Conservation (phyloP, 2,888 invertebrate species). For the Callosobruchus maculatus region DNA sequence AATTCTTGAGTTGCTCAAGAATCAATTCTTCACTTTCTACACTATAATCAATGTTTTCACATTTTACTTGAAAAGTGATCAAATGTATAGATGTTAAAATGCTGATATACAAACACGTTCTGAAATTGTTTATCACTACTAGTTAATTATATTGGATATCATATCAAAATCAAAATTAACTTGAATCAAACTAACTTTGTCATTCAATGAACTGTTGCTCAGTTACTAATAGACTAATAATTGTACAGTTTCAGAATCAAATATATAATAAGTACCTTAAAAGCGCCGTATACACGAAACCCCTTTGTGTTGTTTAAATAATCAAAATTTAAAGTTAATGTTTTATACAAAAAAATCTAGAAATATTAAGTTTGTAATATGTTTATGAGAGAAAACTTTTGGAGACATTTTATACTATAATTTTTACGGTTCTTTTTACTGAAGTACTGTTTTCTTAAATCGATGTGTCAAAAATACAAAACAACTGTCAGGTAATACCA, state of each 20-base stretch:
- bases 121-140: no score
- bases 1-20: no score
- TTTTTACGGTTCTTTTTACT: constrained; percentile 22
- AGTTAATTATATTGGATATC: background rate
- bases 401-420: constrained; percentile 30
- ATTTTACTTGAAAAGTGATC: no score
- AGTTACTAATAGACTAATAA: background rate
- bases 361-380: constrained; percentile 35
- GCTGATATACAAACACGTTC: no score
- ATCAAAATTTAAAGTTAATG: constrained; percentile 33
- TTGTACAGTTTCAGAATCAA: background rate
- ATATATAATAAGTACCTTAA: background rate
- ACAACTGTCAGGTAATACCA: constrained; percentile 37
- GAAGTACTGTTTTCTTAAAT: constrained; percentile 21
- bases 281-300: background rate
- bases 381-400: constrained; percentile 29
- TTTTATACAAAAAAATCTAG: constrained; percentile 39
- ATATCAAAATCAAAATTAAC: background rate
- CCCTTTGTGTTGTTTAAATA: constrained; percentile 25
- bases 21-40: no score
- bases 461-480: constrained; percentile 40
- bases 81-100: no score
- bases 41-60: no score
- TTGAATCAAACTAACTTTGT: background rate
- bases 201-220: background rate